These are phyloP conservation scores for Mesitornis unicolor DNA, from an alignment of 2,113 vertebrate genomes.

Conservation along the genomic window DNA sequence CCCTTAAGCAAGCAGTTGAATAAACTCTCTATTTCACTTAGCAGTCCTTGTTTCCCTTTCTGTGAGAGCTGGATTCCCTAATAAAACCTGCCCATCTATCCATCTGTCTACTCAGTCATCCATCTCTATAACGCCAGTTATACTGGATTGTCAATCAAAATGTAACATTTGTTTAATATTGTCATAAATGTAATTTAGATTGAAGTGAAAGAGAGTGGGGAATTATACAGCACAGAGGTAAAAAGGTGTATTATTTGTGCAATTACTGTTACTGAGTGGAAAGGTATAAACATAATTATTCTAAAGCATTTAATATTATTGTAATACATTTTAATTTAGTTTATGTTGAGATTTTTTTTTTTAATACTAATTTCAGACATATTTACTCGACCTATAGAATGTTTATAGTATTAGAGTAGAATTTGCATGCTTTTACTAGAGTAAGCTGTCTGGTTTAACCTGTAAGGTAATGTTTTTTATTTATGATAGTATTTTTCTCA, in stretches of 20 bases:
- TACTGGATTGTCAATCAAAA: neutral
- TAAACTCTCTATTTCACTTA: neutral
- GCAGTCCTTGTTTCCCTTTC: neutral
- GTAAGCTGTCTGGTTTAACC: neutral
- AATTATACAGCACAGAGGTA: neutral
- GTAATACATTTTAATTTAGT: neutral
- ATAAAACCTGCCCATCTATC: neutral
- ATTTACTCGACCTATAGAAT: neutral
- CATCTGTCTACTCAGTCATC: neutral
- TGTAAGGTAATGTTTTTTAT: neutral
- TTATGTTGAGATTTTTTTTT: neutral
- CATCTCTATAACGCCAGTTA: neutral
- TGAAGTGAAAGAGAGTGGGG: neutral
- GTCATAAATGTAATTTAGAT: neutral
- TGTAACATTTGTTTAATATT: neutral
- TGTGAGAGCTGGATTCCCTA: neutral
- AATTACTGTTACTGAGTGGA: neutral
- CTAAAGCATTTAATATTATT: neutral
- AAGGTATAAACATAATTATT: neutral
- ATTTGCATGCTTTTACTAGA: neutral
- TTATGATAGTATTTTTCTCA: neutral
- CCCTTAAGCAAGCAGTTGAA: neutral
- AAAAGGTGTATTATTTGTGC: neutral
- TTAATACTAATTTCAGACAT: neutral
- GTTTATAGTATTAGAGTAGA: neutral